Percentiles rank a stretch among this genome's conserved stretches.
These are phyloP conservation scores for Boleophthalmus pectinirostris DNA, from an alignment of 2,113 vertebrate genomes.

Conservation along the genomic window DNA sequence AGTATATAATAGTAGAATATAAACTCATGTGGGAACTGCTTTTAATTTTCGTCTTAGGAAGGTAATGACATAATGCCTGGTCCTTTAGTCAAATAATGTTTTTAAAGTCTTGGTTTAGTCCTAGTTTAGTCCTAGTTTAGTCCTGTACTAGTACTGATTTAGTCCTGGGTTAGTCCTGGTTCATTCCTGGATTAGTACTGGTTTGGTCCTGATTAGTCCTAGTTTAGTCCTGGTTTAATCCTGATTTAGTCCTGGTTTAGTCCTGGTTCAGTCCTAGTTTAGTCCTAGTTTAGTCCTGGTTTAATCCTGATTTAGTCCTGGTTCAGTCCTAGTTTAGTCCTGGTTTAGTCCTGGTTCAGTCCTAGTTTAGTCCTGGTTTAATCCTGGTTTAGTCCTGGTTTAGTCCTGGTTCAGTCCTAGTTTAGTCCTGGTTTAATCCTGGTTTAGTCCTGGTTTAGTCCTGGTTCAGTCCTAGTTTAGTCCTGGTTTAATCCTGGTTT, in stretches of 20 bases:
- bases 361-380: background rate
- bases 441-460: no score
- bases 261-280: background rate
- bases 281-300: no score
- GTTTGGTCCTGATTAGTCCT: no score
- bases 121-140: background rate
- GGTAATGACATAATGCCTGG: no score
- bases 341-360: no score
- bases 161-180: background rate
- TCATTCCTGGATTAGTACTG: no score
- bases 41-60: no score
- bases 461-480: background rate
- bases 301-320: background rate
- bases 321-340: background rate
- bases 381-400: background rate
- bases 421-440: background rate
- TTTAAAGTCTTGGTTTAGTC: background rate
- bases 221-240: no score
- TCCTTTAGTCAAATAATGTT: no score
- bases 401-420: background rate
- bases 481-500: background rate
- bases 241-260: background rate
- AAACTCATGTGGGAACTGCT: background rate
- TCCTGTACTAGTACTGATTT: no score
- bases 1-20: background rate